Percentiles rank a stretch among this genome's conserved stretches.
Evolutionary conservation across 2,797 vertebrate genomes (phyloP).

Genomic region (Lates japonicus): DNA sequence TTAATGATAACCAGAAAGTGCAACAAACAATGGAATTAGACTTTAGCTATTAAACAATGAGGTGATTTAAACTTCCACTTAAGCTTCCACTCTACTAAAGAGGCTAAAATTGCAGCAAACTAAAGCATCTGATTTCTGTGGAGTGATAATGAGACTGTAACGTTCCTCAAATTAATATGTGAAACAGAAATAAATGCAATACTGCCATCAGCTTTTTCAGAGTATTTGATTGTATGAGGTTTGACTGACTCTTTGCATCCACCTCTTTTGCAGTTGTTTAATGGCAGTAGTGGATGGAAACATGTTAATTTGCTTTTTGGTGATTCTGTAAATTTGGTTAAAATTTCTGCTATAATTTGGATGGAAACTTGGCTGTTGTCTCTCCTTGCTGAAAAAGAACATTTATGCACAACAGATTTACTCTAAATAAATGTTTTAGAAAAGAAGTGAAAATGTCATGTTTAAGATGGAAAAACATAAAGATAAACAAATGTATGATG

Average conservation of each 20-base stretch:
- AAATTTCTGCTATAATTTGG: background rate
- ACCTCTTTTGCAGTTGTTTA: no score
- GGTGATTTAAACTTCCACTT: background rate
- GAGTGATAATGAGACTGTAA: no score
- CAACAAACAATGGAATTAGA: no score
- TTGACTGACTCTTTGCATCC: no score
- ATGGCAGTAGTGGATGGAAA: background rate
- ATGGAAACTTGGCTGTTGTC: background rate
- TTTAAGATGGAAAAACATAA: no score
- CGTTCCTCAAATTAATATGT: no score
- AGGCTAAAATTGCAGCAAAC: background rate
- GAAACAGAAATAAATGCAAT: background rate
- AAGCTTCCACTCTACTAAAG: background rate
- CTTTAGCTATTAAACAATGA: background rate
- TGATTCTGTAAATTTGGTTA: background rate
- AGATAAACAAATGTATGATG: no score
- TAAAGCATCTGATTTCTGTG: background rate
- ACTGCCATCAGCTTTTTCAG: background rate
- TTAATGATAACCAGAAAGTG: no score
- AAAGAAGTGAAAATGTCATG: background rate
- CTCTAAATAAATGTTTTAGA: background rate
- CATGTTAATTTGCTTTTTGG: background rate
- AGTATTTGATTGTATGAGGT: no score
- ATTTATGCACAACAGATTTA: background rate
- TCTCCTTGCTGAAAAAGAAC: no score